Evolutionary conservation across 1,140 invertebrate species (phyloP), one percentile per base, ranked within the genome.

Genomic region (Pseudobourletiella spinata): DNA sequence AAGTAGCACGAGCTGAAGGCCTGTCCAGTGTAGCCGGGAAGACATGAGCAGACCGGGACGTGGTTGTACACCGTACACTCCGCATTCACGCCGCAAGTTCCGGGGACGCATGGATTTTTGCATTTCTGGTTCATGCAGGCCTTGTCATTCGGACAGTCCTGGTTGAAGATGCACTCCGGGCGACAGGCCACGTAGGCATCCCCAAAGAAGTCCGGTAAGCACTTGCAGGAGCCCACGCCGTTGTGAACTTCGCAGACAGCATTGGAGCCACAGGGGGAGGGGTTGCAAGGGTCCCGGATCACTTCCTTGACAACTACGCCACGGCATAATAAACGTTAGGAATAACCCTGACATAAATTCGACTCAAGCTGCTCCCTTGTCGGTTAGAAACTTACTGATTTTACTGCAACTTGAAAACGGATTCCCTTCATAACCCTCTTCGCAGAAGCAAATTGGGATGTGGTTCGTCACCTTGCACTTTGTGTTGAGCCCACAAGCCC

Each of bases 381-480:
- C n/a, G n/a, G n/a, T 42, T 3, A 57, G 22, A 26, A 71, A 65
- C 61, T 63, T 67, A 74, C 71, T 46, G 76, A 78, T 75, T 69
- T 79, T 74, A 57, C 74, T 73, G 71, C 87, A 89, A 60, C 79
- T 77, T 39, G 79, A 75, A 65, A 79, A 84, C 20, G 89, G 85
- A 78, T 91, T 86, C 50, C 89, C 89, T 59, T 82, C 82, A 72
- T 86, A 85, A 73, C 88, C 86, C 14, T 28, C 11, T 0, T 67
- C 61, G 72, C 85, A 87, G 56, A 78, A 81, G 72, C 88, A 91
- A 62, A 84, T 76, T 14, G 87, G 83, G 59, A 80, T 79, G 70
- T 89, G 87, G 71, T 87, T 88, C 26, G 84, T 81, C 18, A 88
- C 85, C 78, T 67, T 24, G 84, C 85, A 72, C 85, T 88, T 3